A percentile compares a stretch with the other conserved stretches of the same genome.
Conservation (phyloP, 2,888 invertebrate species). For the Cerastoderma edule region DNA sequence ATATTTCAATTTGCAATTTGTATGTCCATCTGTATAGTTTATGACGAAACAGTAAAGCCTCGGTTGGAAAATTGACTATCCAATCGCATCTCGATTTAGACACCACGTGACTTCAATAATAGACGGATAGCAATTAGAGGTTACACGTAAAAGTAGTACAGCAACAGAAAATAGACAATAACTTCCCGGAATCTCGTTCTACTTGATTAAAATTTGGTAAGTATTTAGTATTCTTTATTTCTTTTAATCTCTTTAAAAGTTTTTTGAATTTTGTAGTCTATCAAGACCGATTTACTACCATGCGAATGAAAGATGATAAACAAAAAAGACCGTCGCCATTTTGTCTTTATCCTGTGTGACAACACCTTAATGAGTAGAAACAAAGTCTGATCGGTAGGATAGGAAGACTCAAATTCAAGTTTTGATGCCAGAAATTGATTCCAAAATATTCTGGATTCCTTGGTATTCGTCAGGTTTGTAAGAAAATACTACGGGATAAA, state of each 20-base stretch:
- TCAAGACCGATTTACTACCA: no score
- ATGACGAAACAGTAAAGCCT: slow-evolving; percentile 58
- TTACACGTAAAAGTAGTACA: slow-evolving; percentile 55
- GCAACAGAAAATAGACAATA: slow-evolving; percentile 19
- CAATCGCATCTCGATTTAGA: slow-evolving; percentile 40
- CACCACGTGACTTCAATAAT: slow-evolving; percentile 69
- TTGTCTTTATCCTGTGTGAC: slow-evolving; percentile 35
- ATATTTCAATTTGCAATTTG: background rate
- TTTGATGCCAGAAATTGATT: no score
- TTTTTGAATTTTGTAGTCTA: no score
- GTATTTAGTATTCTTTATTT: background rate
- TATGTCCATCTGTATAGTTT: background rate
- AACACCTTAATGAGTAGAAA: slow-evolving; percentile 12
- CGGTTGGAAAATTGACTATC: slow-evolving; percentile 34
- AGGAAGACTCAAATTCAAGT: no score
- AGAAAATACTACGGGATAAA: no score
- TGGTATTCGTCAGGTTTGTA: no score
- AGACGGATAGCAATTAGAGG: slow-evolving; percentile 64
- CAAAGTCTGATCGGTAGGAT: no score
- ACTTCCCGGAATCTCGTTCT: background rate
- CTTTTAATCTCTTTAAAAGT: no score
- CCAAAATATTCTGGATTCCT: no score
- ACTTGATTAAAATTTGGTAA: background rate
- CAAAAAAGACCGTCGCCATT: slow-evolving; percentile 59
- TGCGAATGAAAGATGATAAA: slow-evolving; percentile 33